Conservation (phyloP, 2,797 vertebrate species). For the Rallus crepitans region DNA sequence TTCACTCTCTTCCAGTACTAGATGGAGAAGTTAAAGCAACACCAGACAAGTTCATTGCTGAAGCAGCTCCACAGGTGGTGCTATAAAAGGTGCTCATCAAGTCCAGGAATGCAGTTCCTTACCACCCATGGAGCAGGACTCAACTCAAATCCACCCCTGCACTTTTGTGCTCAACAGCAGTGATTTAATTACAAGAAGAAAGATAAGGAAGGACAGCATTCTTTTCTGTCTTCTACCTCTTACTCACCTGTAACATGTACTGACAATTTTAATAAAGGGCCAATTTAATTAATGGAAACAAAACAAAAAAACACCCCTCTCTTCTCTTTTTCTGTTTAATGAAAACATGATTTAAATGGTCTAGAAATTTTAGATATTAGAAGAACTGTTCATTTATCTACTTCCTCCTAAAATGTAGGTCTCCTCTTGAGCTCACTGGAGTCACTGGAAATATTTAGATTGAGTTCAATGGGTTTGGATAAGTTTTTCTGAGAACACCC, state of each 20-base stretch:
- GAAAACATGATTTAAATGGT: not conserved
- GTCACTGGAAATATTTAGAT: not conserved
- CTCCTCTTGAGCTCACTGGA: not conserved
- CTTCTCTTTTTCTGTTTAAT: not conserved
- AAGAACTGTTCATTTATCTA: not conserved
- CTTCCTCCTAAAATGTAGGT: not conserved
- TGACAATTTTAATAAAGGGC: not conserved
- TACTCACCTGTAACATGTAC: not conserved
- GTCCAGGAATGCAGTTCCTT: rapidly evolving
- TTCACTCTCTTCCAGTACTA: not conserved
- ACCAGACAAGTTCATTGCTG: not conserved
- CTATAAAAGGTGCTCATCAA: not conserved
- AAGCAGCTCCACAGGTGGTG: not conserved
- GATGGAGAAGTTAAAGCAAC: not conserved
- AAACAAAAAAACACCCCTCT: not conserved
- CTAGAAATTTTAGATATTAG: not conserved
- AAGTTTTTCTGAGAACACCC: not conserved
- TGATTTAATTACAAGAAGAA: not conserved
- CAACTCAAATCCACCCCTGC: not conserved
- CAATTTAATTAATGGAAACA: not conserved
- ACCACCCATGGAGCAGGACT: not conserved
- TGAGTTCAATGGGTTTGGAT: not conserved
- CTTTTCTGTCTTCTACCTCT: not conserved
- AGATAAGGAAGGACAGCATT: not conserved
- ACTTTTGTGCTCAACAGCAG: not conserved